These are phyloP conservation scores for Caenorhabditis wallacei DNA, from an alignment of 2,888 invertebrate species.

Conservation along the genomic window DNA sequence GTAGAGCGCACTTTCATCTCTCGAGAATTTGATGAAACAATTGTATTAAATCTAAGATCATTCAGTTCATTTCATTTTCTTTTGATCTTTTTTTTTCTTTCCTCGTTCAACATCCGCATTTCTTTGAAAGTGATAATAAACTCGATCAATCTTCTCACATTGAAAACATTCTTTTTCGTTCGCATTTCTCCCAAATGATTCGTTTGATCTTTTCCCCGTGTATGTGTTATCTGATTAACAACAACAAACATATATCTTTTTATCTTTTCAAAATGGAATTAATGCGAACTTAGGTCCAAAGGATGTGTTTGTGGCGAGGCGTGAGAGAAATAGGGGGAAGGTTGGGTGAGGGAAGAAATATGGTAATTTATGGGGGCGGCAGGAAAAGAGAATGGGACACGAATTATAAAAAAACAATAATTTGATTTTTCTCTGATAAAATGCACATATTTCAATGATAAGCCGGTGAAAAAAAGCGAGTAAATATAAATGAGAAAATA, in stretches of 20 bases:
- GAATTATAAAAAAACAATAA: neutral
- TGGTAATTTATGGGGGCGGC: neutral
- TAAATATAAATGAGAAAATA: slow-evolving; percentile 21
- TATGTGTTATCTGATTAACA: neutral
- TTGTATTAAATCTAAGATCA: slow-evolving; percentile 37
- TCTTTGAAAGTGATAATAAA: slow-evolving; percentile 28
- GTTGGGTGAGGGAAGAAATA: neutral
- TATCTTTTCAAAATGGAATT: slow-evolving; percentile 25
- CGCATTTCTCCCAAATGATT: slow-evolving; percentile 22
- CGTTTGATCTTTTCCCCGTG: slow-evolving; percentile 37
- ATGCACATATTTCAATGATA: slow-evolving; percentile 32
- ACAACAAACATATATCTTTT: slow-evolving; percentile 32
- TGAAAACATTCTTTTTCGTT: slow-evolving; percentile 33
- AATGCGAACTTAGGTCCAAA: slow-evolving; percentile 39
- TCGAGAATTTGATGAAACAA: too few relatives aligned
- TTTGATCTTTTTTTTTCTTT: slow-evolving; percentile 39
- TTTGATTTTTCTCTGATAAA: slow-evolving; percentile 16
- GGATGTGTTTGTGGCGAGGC: neutral
- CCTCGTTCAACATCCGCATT: slow-evolving; percentile 23
- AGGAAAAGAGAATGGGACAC: slow-evolving; percentile 13
- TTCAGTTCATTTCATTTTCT: slow-evolving; percentile 30
- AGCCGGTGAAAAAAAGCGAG: neutral
- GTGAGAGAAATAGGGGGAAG: neutral
- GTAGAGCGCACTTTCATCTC: too few relatives aligned
- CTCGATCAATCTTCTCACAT: slow-evolving; percentile 14